Conservation (phyloP, 2,888 invertebrate species). For the Gymnosoma rotundatum region DNA sequence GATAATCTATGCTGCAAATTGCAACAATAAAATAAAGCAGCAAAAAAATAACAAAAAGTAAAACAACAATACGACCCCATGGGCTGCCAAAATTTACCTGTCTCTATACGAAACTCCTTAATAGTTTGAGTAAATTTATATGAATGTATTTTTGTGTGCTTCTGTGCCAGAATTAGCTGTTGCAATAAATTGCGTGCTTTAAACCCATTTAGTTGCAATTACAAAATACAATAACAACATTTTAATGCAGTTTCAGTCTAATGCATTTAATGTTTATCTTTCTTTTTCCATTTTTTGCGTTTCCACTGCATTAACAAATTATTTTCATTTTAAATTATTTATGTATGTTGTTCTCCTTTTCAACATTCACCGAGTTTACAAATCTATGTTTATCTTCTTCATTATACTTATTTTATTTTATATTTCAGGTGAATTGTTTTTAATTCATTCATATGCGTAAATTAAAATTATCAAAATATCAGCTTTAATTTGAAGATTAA, state of each 20-base stretch:
- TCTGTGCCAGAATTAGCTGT: constrained; percentile 35
- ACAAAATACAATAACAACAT: constrained; percentile 67
- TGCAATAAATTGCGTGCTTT: constrained; percentile 64
- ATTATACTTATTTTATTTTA: constrained; percentile 22
- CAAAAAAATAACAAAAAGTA: no score
- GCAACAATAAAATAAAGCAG: no score
- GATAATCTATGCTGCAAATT: no score
- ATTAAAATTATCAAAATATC: no score
- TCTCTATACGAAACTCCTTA: no score
- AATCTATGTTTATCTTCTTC: constrained; percentile 18
- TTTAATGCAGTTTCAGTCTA: constrained; percentile 68
- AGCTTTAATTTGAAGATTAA: no score
- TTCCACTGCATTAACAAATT: constrained; percentile 61
- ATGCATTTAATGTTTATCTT: constrained; percentile 57
- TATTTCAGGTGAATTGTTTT: constrained; percentile 18
- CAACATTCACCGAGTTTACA: constrained; percentile 23
- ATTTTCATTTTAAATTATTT: constrained; percentile 25
- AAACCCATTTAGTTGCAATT: constrained; percentile 68
- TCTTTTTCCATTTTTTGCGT: constrained; percentile 23
- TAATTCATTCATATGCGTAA: not conserved
- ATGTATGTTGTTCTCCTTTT: constrained; percentile 42
- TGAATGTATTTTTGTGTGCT: constrained; percentile 6
- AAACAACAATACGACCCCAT: no score
- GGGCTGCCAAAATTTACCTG: no score
- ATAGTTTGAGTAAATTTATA: not conserved